A percentile compares a stretch with the other conserved stretches of the same genome.
phyloP scores from a whole-genome alignment of 2,888 invertebrate species.

The Cosmia trapezina region DNA sequence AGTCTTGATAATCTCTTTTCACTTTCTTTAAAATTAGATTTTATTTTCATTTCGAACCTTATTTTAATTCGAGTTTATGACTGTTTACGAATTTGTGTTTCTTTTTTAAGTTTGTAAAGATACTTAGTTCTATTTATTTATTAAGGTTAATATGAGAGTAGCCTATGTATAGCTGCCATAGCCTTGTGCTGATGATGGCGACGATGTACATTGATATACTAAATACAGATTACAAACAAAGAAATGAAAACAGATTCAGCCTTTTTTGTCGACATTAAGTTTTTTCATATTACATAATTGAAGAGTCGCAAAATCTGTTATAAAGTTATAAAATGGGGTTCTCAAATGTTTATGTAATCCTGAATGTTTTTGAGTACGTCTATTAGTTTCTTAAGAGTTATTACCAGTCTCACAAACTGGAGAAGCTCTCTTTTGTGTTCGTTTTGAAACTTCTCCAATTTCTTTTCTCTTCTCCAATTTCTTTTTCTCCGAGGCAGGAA shows the following conservation, averaged over 20 bases:
- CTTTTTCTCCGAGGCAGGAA: too few relatives aligned
- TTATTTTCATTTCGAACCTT: neutral
- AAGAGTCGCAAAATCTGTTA: neutral
- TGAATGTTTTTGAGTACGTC: neutral
- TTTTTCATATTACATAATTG: neutral
- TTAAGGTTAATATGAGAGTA: neutral
- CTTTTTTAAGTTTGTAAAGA: too few relatives aligned
- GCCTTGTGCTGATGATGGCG: neutral
- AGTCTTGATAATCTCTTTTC: slow-evolving; percentile 15
- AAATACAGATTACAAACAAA: neutral
- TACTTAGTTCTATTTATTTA: too few relatives aligned
- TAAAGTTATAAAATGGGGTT: too few relatives aligned
- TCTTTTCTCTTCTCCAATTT: too few relatives aligned
- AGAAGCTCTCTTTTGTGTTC: neutral
- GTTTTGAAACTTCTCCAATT: too few relatives aligned
- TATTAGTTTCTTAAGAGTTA: neutral
- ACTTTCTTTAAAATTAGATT: neutral
- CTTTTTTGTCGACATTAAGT: neutral
- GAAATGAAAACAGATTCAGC: neutral
- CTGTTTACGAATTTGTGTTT: neutral
- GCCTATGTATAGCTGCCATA: neutral
- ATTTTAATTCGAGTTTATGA: neutral
- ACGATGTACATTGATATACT: neutral
- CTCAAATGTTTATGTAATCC: neutral
- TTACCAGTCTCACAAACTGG: too few relatives aligned